Evolutionary conservation across 2,888 invertebrate species (phyloP), one percentile per base, ranked within the genome.

Genomic region (Philonicus albiceps): DNA sequence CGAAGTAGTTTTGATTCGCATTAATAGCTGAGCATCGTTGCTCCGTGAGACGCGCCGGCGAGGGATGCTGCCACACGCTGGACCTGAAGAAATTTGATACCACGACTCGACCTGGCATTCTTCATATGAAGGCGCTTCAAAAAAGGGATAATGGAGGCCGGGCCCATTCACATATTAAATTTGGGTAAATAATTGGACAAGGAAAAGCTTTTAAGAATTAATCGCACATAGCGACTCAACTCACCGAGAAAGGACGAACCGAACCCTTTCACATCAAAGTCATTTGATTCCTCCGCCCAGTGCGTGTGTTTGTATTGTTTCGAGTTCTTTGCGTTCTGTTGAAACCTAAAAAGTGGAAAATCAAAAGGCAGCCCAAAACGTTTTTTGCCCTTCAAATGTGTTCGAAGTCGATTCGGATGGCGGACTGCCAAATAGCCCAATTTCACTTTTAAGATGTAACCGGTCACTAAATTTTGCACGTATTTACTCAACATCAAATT

Each of bases 161-260:
- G n/a, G 73, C 16, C 72, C 73, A 84, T 84, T 73, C 84, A 84
- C 55, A 84, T 84, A 84, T 73, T 73, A 84, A 84, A 84, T 84
- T 84, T 84, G 84, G 72, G 84, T 72, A 84, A 84, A 84, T 84
- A 84, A 84, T 84, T 84, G 84, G 84, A 73, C 84, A 84, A 84
- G 84, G 73, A 84, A 84, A 84, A 43, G 84, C 84, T 84, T 84
- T 84, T 73, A 84, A 84, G 84, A 84, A 84, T 84, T 84, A 84
- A 84, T 84, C 84, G 73, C 30, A 73, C 73, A 84, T 40, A 84
- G 37, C 40, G 37, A 40, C 22, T 31, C 27, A 73, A 49, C 16
- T 19, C 27, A 40, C n/a, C 19, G 37, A 73, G 84, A 73, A 84
- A 30, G 73, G 43, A 31, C 40, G 27, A n/a, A 30, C 22, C 37